Percentiles rank a stretch among this genome's conserved stretches.
phyloP scores from a whole-genome alignment of 2,113 vertebrate species.

The Notechis scutatus region DNA sequence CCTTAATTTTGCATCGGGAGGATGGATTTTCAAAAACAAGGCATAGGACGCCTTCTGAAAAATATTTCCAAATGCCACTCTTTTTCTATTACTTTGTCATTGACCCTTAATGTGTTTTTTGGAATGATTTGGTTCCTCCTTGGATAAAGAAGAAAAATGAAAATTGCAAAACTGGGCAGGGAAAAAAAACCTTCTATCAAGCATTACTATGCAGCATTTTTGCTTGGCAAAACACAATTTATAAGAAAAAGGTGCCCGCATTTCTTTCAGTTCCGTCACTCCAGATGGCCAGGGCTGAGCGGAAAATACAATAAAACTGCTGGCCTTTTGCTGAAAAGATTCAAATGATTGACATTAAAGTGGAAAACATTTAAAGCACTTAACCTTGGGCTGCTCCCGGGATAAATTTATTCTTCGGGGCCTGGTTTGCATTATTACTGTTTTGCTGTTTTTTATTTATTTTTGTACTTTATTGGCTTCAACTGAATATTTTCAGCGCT shows the following conservation, averaged over 20 bases:
- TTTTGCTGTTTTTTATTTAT: conserved; percentile 26
- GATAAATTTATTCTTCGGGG: conserved; percentile 66
- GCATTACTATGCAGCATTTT: conserved; percentile 72
- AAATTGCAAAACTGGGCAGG: conserved; percentile 46
- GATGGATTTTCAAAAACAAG: conserved; percentile 56
- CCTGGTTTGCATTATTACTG: conserved; percentile 37
- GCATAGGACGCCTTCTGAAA: conserved; percentile 61
- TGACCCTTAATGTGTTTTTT: conserved; percentile 68
- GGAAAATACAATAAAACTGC: conserved; percentile 73
- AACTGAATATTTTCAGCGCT: conserved; percentile 24
- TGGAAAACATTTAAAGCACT: conserved; percentile 64
- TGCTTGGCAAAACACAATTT: conserved; percentile 71
- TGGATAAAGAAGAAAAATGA: conserved; percentile 70
- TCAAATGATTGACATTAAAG: conserved; percentile 73
- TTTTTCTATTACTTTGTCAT: conserved; percentile 75
- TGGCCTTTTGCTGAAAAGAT: conserved; percentile 64
- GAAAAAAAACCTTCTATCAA: conserved; percentile 33
- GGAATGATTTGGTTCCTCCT: conserved; percentile 68
- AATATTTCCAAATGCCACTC: conserved; percentile 64
- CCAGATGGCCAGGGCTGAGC: conserved; percentile 69
- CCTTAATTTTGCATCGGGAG: conserved; percentile 37
- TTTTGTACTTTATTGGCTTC: conserved; percentile 1
- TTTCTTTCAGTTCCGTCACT: conserved; percentile 63
- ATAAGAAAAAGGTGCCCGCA: conserved; percentile 55
- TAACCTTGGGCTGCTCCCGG: conserved; percentile 66